Conservation (phyloP, 92 coral and sea anemone genomes). For the Bergia puertoricense region DNA sequence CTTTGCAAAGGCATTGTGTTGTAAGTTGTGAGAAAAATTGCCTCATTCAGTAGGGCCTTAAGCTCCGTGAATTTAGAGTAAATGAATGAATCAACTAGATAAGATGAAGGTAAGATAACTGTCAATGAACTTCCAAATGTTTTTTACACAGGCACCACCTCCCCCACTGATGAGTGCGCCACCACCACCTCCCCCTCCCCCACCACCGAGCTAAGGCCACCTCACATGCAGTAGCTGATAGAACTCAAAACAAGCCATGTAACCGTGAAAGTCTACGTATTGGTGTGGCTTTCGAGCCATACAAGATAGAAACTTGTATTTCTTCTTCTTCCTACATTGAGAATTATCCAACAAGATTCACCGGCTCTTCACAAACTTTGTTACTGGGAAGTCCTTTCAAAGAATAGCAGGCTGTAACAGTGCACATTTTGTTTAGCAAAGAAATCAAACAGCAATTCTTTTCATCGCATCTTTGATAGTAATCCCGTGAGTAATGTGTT, state of each 20-base stretch:
- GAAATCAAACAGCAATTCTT: background rate
- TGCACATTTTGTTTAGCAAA: background rate
- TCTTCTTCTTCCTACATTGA: background rate
- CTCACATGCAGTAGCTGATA: background rate
- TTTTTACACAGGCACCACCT: slow-evolving; percentile 72
- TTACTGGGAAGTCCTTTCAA: background rate
- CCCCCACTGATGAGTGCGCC: slow-evolving; percentile 82
- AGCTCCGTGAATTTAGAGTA: no score
- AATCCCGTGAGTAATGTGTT: no score
- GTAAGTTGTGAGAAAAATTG: no score
- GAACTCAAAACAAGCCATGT: background rate
- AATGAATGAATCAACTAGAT: no score
- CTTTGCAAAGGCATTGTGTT: no score
- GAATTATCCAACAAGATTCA: slow-evolving; percentile 1
- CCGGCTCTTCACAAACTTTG: background rate
- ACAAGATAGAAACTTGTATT: background rate
- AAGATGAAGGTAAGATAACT: background rate
- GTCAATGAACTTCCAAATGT: background rate
- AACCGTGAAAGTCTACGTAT: background rate
- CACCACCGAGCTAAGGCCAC: slow-evolving; percentile 69
- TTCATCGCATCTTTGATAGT: background rate
- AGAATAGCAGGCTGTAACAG: background rate
- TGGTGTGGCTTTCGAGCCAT: slow-evolving; percentile 1
- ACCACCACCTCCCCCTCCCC: slow-evolving; percentile 97
- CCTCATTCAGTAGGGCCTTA: no score